phyloP scores from a whole-genome alignment of 2,888 invertebrate genomes.

The Pandemis heparana region DNA sequence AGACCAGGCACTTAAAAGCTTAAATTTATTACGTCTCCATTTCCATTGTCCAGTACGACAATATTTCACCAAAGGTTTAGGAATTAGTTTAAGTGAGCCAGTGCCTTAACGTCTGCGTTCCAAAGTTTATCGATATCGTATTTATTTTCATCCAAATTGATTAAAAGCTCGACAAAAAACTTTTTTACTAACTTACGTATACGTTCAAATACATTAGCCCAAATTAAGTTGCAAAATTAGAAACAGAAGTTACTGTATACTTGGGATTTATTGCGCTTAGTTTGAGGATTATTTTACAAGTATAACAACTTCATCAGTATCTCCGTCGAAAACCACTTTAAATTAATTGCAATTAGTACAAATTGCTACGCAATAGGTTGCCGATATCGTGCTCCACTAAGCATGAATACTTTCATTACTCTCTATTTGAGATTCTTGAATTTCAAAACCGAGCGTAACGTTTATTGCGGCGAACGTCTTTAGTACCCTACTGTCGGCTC shows the following conservation, averaged over 20 bases:
- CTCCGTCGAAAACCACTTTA: constrained; percentile 24
- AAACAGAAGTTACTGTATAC: constrained; percentile 4
- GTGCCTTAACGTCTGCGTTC: not conserved
- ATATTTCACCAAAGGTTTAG: constrained; percentile 7
- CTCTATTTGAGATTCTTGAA: not conserved
- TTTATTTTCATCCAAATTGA: not conserved
- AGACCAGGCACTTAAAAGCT: not conserved
- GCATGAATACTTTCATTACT: not conserved
- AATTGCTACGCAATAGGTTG: constrained; percentile 8
- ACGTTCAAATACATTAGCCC: not conserved
- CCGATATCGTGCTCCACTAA: constrained; percentile 3
- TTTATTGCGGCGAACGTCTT: not conserved
- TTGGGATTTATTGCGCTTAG: constrained; percentile 9
- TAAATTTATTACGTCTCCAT: constrained; percentile 21
- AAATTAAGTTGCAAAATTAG: not conserved
- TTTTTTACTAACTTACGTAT: not conserved
- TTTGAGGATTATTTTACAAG: constrained; percentile 16
- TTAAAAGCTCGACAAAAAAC: not conserved
- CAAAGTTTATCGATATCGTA: not conserved
- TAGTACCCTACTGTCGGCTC: constrained; percentile 3
- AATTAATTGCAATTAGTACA: constrained; percentile 32
- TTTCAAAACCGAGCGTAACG: not conserved
- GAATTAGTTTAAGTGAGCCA: not conserved
- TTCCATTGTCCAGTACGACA: constrained; percentile 40
- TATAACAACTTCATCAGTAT: constrained; percentile 17